Evolutionary conservation across 2,113 vertebrate species (phyloP).

Genomic region (Neotragus pygmaeus): DNA sequence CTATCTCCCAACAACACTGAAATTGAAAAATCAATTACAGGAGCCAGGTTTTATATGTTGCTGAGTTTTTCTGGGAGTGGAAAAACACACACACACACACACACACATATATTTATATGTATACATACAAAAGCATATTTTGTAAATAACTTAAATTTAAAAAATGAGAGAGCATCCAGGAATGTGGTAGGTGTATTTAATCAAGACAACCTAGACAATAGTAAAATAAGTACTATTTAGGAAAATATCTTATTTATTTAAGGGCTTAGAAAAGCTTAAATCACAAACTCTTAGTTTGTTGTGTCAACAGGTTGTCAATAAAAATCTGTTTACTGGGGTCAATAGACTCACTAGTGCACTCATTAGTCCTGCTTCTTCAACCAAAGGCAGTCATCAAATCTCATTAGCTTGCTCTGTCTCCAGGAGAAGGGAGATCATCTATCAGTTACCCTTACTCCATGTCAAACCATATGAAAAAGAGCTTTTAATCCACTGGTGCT

Average conservation of each 20-base stretch:
- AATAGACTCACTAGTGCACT: not conserved
- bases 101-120: not conserved
- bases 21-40: conserved; percentile 52
- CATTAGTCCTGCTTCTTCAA: conserved; percentile 63
- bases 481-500: not conserved
- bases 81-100: not conserved
- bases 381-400: conserved; percentile 61
- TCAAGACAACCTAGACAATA: not conserved
- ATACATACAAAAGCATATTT: not conserved
- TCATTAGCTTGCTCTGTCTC: conserved; percentile 66
- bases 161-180: not conserved
- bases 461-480: conserved; percentile 1
- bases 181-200: not conserved
- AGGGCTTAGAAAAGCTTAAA: conserved; percentile 15
- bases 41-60: not conserved
- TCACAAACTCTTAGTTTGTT: conserved; percentile 37
- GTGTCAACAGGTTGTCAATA: conserved; percentile 43
- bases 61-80: not conserved
- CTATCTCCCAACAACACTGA: conserved; percentile 7
- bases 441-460: conserved; percentile 14
- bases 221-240: conserved; percentile 12
- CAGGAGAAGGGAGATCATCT: not conserved
- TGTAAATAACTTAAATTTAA: not conserved
- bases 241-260: conserved; percentile 36
- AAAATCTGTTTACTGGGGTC: conserved; percentile 43